A percentile compares a stretch with the other conserved stretches of the same genome.
Evolutionary conservation across 2,797 vertebrate species (phyloP).

Genomic region (Iguana delicatissima): DNA sequence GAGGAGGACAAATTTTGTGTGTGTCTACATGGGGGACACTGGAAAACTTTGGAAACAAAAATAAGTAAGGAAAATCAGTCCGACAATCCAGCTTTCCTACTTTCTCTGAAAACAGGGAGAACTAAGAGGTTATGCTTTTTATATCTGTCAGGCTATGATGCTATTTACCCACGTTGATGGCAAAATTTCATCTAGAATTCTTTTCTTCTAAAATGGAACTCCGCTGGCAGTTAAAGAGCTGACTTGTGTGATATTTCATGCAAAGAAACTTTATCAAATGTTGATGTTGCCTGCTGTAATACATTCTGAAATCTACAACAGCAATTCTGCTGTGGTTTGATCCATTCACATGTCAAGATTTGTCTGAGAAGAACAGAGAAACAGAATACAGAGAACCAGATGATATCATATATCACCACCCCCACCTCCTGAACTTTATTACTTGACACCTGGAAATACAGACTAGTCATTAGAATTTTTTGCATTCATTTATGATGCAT

Average conservation of each 20-base stretch:
- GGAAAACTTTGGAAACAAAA: slow-evolving; percentile 42
- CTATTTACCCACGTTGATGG: slow-evolving; percentile 58
- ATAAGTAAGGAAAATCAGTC: slow-evolving; percentile 43
- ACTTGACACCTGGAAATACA: neutral
- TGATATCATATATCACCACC: neutral
- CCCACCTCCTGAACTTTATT: neutral
- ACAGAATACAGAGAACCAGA: neutral
- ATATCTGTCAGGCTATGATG: slow-evolving; percentile 25
- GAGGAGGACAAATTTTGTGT: slow-evolving; percentile 47
- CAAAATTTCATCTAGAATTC: slow-evolving; percentile 56
- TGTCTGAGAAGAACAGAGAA: neutral
- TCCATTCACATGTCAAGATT: neutral
- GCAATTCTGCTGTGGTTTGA: neutral
- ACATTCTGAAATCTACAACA: slow-evolving; percentile 21
- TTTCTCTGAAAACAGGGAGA: slow-evolving; percentile 48
- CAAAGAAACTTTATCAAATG: slow-evolving; percentile 47
- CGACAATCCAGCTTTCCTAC: slow-evolving; percentile 39
- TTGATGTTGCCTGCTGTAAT: slow-evolving; percentile 22
- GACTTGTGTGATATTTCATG: slow-evolving; percentile 47
- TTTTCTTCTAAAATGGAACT: slow-evolving; percentile 54
- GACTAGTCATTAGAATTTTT: neutral
- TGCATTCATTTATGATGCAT: neutral
- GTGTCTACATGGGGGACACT: neutral
- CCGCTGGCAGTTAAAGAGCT: slow-evolving; percentile 40
- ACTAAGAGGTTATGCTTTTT: slow-evolving; percentile 17